Evolutionary conservation across 2,888 invertebrate species (phyloP), one percentile per base, ranked within the genome.

Genomic region (Thecophora atra): DNA sequence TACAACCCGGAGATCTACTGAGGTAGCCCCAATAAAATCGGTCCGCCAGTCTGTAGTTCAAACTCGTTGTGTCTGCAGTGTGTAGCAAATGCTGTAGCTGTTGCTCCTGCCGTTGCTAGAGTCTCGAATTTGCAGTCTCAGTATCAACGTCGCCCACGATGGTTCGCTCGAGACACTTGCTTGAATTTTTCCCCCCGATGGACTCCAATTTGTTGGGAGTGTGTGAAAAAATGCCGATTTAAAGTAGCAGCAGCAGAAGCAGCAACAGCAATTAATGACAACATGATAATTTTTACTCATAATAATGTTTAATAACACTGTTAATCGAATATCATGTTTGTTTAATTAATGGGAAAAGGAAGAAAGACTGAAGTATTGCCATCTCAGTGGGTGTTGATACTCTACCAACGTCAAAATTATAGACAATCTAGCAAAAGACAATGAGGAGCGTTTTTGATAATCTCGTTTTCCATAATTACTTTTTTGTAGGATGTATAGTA

Each of bases 1-100:
- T 66, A 19, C 42, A 56, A 44, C 58, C 58, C 68, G 58, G n/a
- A 56, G 68, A 68, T 56, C 68, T 58, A 56, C 68, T 58, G 68
- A 56, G 42, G 68, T 58, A 58, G 68, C 68, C 4, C n/a, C 26
- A 19, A n/a, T 66, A 37, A 60, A 60, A n/a, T 60, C 42, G n/a
- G 13, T 44, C 24, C 21, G 30, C 3, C 63, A 21, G 63, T 51
- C 51, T 30, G 26, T 24, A 28, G 19, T 15, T 15, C n/a, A 51
- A 21, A 30, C 30, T 56, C 47, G n/a, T n/a, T 26, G 47, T 51
- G 24, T 21, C 11, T 11, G 51, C 28, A n/a, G 13, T 26, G 6
- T 15, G 11, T 47, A 6, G 47, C n/a, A 17, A 30, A 30, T 6
- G 6, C 37, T 30, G 26, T 66, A 15, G 54, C 30, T 28, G 30